These are phyloP conservation scores for Coenonympha arcania DNA, from an alignment of 2,888 invertebrate genomes.

Conservation along the genomic window DNA sequence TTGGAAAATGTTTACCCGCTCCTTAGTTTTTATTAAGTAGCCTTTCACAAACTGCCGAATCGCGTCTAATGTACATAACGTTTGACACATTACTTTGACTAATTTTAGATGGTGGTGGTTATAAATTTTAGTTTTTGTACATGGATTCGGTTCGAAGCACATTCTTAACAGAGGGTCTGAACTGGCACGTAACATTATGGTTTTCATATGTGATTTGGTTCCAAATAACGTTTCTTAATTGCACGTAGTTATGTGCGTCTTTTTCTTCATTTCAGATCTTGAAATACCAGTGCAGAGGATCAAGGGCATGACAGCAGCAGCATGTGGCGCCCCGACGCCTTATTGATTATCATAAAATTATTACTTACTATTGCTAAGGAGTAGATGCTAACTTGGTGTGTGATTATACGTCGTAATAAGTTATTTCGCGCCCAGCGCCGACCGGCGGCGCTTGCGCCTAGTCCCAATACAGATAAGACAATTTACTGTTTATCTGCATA, in stretches of 20 bases:
- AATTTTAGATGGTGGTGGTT: constrained; percentile 2
- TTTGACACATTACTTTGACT: not conserved
- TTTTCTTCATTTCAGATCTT: constrained; percentile 63
- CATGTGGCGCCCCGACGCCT: constrained; percentile 51
- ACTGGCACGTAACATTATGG: not conserved
- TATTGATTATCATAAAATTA: constrained; percentile 57
- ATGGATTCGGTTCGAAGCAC: not conserved
- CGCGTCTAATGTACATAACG: not conserved
- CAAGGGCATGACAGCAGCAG: constrained; percentile 39
- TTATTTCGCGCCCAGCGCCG: constrained; percentile 65
- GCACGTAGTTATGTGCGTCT: constrained; percentile 1
- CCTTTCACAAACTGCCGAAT: not conserved
- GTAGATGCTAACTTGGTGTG: constrained; percentile 69
- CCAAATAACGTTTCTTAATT: not conserved
- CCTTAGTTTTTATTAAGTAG: no score
- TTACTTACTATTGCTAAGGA: constrained; percentile 66
- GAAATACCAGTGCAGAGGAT: constrained; percentile 52
- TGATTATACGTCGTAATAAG: constrained; percentile 65
- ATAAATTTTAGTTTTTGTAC: not conserved
- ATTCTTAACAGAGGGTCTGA: not conserved
- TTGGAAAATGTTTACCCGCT: no score
- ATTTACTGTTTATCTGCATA: constrained; percentile 62
- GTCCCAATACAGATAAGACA: constrained; percentile 68
- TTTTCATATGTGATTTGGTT: not conserved
- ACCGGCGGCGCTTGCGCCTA: constrained; percentile 65